These are phyloP conservation scores for Urosaurus nigricauda DNA, from an alignment of 2,797 vertebrate genomes.

Conservation along the genomic window DNA sequence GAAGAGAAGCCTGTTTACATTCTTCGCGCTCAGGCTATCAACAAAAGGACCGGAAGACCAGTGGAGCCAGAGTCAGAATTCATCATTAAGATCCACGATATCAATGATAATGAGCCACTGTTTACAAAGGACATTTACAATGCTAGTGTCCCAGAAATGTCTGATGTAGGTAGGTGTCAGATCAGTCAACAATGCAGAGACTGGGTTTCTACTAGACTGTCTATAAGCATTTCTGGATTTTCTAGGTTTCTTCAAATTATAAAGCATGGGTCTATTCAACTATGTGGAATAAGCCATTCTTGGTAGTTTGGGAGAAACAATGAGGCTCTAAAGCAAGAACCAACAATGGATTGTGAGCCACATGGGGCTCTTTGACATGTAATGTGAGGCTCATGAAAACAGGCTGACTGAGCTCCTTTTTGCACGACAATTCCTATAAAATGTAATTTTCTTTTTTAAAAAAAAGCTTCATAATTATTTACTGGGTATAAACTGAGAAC, in stretches of 20 bases:
- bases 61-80: slow-evolving; percentile 95
- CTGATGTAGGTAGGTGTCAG: slow-evolving; percentile 88
- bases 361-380: too few relatives aligned
- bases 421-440: too few relatives aligned
- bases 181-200: slow-evolving; percentile 30
- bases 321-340: not conserved
- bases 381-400: too few relatives aligned
- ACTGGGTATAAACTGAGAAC: too few relatives aligned
- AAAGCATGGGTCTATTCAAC: not conserved
- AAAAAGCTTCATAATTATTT: too few relatives aligned
- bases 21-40: slow-evolving; percentile 91
- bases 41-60: slow-evolving; percentile 88
- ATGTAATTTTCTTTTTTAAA: too few relatives aligned
- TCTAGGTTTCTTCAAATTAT: too few relatives aligned
- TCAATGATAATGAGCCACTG: slow-evolving; percentile 96
- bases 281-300: not conserved
- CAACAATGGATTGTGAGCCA: too few relatives aligned
- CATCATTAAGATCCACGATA: slow-evolving; percentile 98
- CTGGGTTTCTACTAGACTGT: slow-evolving; percentile 37
- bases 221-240: not conserved
- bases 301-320: not conserved
- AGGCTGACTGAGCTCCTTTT: too few relatives aligned
- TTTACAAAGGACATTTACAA: slow-evolving; percentile 91
- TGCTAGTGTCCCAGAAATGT: slow-evolving; percentile 93
- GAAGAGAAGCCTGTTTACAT: slow-evolving; percentile 94